These are phyloP conservation scores for Proales similis DNA, from an alignment of 1,140 invertebrate species.

Conservation along the genomic window DNA sequence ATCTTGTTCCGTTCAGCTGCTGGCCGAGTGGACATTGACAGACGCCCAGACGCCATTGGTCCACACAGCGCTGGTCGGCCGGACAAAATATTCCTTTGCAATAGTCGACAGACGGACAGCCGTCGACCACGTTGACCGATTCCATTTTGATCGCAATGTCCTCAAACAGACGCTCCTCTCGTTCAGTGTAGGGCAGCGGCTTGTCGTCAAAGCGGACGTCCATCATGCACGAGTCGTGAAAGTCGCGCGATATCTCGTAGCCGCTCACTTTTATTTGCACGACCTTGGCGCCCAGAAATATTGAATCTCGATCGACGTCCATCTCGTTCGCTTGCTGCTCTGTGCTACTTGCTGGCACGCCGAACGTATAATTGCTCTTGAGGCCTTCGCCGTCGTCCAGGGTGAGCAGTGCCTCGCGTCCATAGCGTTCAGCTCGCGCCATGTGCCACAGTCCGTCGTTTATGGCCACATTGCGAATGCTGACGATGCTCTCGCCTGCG, in stretches of 20 bases:
- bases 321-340: conserved; percentile 6
- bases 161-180: conserved; percentile 61
- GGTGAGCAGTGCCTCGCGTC: conserved; percentile 83
- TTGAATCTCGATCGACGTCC: conserved; percentile 30
- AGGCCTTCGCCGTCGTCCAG: conserved; percentile 85
- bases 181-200: conserved; percentile 81
- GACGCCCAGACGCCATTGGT: conserved; percentile 85
- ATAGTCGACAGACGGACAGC: conserved; percentile 78
- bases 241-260: conserved; percentile 39
- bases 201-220: conserved; percentile 81
- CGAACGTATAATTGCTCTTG: conserved; percentile 20
- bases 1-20: conserved; percentile 17
- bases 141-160: conserved; percentile 69
- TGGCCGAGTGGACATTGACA: conserved; percentile 61
- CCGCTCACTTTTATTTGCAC: conserved; percentile 31
- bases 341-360: not conserved
- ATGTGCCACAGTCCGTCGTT: conserved; percentile 96
- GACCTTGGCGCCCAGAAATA: conserved; percentile 34
- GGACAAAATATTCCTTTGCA: conserved; percentile 82
- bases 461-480: conserved; percentile 59
- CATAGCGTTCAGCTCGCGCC: conserved; percentile 68
- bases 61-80: conserved; percentile 85
- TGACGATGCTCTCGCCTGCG: conserved; percentile 11
- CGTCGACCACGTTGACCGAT: conserved; percentile 81
- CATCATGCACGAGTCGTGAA: conserved; percentile 64